Base-by-base conservation (phyloP, 2,888 invertebrate genomes). In the Hymenopus coronatus region DNA sequence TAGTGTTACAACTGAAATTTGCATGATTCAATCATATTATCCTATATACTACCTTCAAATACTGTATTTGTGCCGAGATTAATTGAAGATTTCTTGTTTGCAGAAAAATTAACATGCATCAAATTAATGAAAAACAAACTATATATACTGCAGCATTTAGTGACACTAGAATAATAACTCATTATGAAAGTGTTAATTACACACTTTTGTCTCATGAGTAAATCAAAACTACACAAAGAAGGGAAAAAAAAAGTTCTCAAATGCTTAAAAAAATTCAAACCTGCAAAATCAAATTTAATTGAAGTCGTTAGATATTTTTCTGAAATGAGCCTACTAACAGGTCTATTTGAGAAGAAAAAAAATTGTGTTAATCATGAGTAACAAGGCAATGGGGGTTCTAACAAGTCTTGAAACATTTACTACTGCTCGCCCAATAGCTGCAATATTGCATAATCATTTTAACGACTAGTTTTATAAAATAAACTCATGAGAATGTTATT, bases 171-270 rank as follows among this genome's bases (percentile, higher is more conserved):
- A 88, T 88, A 89, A 86, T 84, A 84, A 88, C 85, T 84, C 33
- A 89, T 89, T 85, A 88, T 84, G 86, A 20, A 87, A 15, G 88
- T 90, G 89, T 90, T 89, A 90, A 90, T 90, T 88, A 90, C 90
- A 90, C 89, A 89, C 83, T 90, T 87, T 28, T 88, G 90, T 90
- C 90, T 90, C 85, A 85, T 86, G 90, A 90, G 87, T 89, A 90
- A 90, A 90, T 88, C 82, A 87, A 89, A 88, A 88, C 89, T 90
- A 90, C 90, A 90, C 70, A 89, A 90, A 90, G 85, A 88, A 40
- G n/a, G n/a, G n/a, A n/a, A n/a, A 82, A 88, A 54, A 70, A 70
- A 70, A 70, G 54, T 70, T 20, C 54, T 70, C 54, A 88, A 83
- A 87, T 87, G 83, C 85, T 46, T 84, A 89, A 85, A 89, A n/a